Percentiles rank a stretch among this genome's conserved stretches.
Conservation (phyloP, 2,113 vertebrate species). For the Macrotis lagotis region DNA sequence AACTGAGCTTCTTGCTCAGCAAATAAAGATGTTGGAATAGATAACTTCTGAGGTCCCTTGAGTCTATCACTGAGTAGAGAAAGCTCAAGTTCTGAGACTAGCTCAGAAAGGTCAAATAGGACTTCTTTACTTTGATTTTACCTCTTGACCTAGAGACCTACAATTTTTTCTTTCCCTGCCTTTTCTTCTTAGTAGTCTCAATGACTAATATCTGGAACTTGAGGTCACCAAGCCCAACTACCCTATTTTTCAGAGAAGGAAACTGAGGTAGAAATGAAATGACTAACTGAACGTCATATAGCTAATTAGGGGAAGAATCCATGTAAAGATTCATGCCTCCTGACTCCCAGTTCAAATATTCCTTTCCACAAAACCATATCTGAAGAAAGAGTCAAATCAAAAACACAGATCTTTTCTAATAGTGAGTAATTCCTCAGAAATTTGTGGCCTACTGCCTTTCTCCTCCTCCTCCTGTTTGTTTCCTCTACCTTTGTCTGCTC, state of each 20-base stretch:
- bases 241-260: conserved; percentile 13
- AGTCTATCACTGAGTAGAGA: not conserved
- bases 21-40: not conserved
- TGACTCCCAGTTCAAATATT: not conserved
- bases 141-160: not conserved
- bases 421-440: not conserved
- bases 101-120: not conserved
- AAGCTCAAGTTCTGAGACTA: not conserved
- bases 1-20: not conserved
- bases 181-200: not conserved
- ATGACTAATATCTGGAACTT: not conserved
- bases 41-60: not conserved
- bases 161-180: not conserved
- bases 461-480: not conserved
- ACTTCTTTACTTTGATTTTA: not conserved
- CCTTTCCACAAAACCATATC: not conserved
- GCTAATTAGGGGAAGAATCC: not conserved
- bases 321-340: not conserved
- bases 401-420: not conserved
- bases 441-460: not conserved
- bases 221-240: not conserved
- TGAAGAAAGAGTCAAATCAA: not conserved
- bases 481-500: not conserved
- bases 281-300: not conserved
- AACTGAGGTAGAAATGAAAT: not conserved